Evolutionary conservation across 37 sponge, comb jelly and placozoan species (phyloP), one percentile per base, ranked within the genome.

Genomic region (Diacarnus erythraeanus): DNA sequence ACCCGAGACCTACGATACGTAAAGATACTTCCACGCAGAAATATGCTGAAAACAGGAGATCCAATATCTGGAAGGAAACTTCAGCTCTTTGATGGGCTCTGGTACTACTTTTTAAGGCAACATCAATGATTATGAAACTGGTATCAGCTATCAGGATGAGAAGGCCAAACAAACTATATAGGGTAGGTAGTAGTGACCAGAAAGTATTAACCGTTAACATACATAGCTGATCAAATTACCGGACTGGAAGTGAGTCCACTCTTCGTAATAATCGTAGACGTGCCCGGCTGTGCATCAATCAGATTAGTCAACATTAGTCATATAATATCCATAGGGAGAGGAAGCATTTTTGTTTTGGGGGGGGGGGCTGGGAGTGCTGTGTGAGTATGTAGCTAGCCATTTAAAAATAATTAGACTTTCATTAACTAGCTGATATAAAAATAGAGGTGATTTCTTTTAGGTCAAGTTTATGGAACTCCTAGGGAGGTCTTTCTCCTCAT

Each of bases 1-100:
- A 88, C 83, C 88, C 88, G 31, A 68, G 69, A n/a, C 77, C 88
- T 33, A 87, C 36, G 36, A 87, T 75, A 27, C 88, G 40, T 34
- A 87, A 47, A 0, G 60, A 36, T 8, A 80, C 77, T 42, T 87
- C 88, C 12, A 42, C 70, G 38, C 58, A 66, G 54, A 65, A 80
- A 40, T 76, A 81, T 26, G 88, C 70, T 26, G 65, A 58, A 38
- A 80, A 87, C 47, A 87, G 29, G 30, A 87, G 74, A 3, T 74
- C 40, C 26, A 80, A 58, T 6, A 87, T 47, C 59, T 74, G 71
- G 42, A 80, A 72, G 3, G n/a, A 38, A 42, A 80, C 74, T 36
- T 74, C 74, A 71, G 29, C 64, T 15, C 22, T 1, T 17, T 76
- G 20, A 4, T 58, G 51, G 51, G 6, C 12, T 15, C 12, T 41